Percentiles rank a stretch among this genome's conserved stretches.
phyloP scores from a whole-genome alignment of 2,797 vertebrate species.

The Bovichtus diacanthus region DNA sequence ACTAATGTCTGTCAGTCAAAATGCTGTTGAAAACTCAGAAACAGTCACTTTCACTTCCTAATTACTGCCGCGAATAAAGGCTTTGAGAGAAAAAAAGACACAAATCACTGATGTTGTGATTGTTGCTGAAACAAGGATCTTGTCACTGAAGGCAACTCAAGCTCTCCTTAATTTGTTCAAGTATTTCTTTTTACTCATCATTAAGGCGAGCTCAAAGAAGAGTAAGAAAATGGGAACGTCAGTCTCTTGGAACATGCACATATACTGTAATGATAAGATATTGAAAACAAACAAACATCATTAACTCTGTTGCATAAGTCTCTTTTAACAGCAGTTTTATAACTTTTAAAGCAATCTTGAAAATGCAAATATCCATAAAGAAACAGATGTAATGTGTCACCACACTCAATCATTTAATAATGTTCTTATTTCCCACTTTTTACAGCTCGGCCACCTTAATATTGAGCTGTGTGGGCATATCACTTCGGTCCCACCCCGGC shows the following conservation, averaged over 20 bases:
- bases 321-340: slow-evolving; percentile 1
- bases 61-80: slow-evolving; percentile 8
- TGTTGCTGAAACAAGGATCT: slow-evolving; percentile 21
- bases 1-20: slow-evolving; percentile 52
- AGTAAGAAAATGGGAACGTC: slow-evolving; percentile 16
- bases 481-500: slow-evolving; percentile 15
- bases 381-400: background rate
- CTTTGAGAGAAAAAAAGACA: slow-evolving; percentile 15
- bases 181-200: slow-evolving; percentile 38
- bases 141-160: slow-evolving; percentile 7
- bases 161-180: slow-evolving; percentile 32
- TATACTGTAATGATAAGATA: slow-evolving; percentile 22
- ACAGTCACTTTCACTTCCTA: slow-evolving; percentile 43
- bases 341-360: background rate
- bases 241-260: slow-evolving; percentile 17
- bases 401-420: too few relatives aligned
- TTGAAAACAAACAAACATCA: background rate
- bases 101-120: slow-evolving; percentile 21
- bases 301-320: slow-evolving; percentile 5
- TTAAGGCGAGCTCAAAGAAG: slow-evolving; percentile 31
- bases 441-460: slow-evolving; percentile 4
- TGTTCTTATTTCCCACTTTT: background rate
- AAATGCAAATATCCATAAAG: slow-evolving; percentile 17
- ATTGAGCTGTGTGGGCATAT: slow-evolving; percentile 13
- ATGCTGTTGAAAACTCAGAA: slow-evolving; percentile 44